A percentile compares a stretch with the other conserved stretches of the same genome.
Conservation (phyloP, 2,113 vertebrate genomes). For the Tychaedon coryphoeus region DNA sequence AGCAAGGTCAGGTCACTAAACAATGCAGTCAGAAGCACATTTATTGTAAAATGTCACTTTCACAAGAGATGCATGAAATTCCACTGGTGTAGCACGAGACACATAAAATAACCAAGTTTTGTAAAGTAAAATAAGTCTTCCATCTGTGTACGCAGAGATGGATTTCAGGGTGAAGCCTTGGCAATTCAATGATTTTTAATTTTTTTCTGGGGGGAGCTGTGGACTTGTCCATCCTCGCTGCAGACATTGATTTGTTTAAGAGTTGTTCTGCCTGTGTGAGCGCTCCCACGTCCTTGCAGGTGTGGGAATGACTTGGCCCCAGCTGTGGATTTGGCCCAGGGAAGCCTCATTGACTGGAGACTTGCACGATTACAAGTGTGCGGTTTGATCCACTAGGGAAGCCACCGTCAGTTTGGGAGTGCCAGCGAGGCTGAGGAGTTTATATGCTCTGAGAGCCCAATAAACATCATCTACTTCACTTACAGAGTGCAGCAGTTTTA, state of each 20-base stretch:
- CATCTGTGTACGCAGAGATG: accelerated
- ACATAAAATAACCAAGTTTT: neutral
- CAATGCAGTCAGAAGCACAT: neutral
- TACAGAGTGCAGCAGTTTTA: neutral
- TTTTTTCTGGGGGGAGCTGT: neutral
- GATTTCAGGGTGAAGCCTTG: neutral
- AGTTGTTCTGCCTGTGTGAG: neutral
- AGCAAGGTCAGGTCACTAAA: neutral
- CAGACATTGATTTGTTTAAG: neutral
- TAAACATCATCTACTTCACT: neutral
- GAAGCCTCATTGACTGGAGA: neutral
- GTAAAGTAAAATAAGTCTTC: neutral
- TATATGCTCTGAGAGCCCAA: neutral
- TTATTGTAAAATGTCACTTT: neutral
- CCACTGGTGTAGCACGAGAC: neutral
- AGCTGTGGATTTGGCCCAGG: neutral
- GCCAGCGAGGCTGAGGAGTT: neutral
- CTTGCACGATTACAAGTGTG: neutral
- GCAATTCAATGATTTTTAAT: neutral
- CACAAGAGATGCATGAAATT: neutral
- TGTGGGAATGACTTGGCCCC: neutral
- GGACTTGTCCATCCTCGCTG: neutral
- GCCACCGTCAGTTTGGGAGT: accelerated
- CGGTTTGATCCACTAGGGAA: neutral
- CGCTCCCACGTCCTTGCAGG: accelerated